Conservation (phyloP, 2,888 invertebrate genomes). For the Gandaritis pyraliata region DNA sequence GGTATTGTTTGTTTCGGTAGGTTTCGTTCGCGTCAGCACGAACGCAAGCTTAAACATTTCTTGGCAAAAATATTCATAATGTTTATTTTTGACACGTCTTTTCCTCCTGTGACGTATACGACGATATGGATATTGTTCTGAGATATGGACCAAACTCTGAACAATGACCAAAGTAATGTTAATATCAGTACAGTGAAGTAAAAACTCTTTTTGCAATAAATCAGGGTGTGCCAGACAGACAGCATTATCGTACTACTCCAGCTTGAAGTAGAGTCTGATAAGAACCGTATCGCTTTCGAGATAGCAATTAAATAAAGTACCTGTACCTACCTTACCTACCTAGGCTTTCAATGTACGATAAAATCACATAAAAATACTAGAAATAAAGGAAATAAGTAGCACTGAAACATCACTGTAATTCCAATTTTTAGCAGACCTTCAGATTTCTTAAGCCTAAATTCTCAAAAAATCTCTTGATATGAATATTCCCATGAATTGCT, state of each 20-base stretch:
- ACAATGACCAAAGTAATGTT: background rate
- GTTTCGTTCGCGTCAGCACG: conserved; percentile 51
- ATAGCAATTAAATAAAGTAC: conserved; percentile 43
- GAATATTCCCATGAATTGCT: too few relatives aligned
- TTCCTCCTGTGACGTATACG: conserved; percentile 50
- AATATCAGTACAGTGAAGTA: too few relatives aligned
- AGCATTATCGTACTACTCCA: conserved; percentile 55
- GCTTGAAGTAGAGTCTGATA: conserved; percentile 53
- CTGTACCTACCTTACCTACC: too few relatives aligned
- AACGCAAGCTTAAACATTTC: conserved; percentile 59
- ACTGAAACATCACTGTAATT: too few relatives aligned
- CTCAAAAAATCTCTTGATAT: too few relatives aligned
- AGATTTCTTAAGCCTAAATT: too few relatives aligned
- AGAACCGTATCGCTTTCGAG: conserved; percentile 52
- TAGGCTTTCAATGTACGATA: too few relatives aligned
- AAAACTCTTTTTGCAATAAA: conserved; percentile 23
- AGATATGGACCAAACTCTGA: too few relatives aligned
- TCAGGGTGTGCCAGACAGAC: conserved; percentile 46
- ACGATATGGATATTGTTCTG: background rate
- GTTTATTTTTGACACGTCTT: conserved; percentile 67
- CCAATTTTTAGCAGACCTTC: too few relatives aligned
- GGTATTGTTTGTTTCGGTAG: conserved; percentile 7
- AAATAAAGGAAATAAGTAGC: too few relatives aligned
- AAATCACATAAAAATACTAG: too few relatives aligned
- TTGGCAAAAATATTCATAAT: conserved; percentile 59